phyloP scores from a whole-genome alignment of 1,140 invertebrate genomes.

The Atta texana region DNA sequence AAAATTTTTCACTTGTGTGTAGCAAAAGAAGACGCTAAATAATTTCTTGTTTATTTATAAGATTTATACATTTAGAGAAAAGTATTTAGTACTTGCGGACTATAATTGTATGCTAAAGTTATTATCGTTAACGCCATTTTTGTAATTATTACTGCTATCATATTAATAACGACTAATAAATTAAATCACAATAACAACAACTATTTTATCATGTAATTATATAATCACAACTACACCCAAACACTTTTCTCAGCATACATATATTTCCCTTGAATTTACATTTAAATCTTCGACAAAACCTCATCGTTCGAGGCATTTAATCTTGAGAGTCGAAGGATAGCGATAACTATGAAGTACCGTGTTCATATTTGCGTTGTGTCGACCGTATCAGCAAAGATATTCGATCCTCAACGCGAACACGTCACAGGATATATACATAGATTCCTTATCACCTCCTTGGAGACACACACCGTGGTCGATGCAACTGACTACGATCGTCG shows the following conservation, averaged over 20 bases:
- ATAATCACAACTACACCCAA: no score
- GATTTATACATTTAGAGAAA: no score
- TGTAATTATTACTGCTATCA: no score
- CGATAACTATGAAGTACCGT: background rate
- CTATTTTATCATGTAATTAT: no score
- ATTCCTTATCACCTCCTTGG: slow-evolving; percentile 28
- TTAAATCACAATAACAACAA: no score
- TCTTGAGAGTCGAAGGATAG: background rate
- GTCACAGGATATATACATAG: slow-evolving; percentile 10
- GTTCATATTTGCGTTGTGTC: slow-evolving; percentile 21
- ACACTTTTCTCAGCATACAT: background rate
- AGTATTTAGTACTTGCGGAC: no score
- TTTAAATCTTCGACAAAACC: background rate
- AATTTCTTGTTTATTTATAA: no score
- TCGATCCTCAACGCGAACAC: background rate
- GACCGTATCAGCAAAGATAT: slow-evolving; percentile 11
- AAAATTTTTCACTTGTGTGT: no score
- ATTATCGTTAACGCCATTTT: no score
- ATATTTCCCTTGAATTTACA: background rate
- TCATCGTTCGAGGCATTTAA: background rate
- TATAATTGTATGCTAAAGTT: no score
- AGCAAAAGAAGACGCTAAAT: no score
- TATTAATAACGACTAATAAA: no score
- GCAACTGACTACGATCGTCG: background rate
- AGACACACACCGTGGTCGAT: background rate